A percentile compares a stretch with the other conserved stretches of the same genome.
Conservation (phyloP, 2,888 invertebrate species). For the Nipponacmea schrenckii region DNA sequence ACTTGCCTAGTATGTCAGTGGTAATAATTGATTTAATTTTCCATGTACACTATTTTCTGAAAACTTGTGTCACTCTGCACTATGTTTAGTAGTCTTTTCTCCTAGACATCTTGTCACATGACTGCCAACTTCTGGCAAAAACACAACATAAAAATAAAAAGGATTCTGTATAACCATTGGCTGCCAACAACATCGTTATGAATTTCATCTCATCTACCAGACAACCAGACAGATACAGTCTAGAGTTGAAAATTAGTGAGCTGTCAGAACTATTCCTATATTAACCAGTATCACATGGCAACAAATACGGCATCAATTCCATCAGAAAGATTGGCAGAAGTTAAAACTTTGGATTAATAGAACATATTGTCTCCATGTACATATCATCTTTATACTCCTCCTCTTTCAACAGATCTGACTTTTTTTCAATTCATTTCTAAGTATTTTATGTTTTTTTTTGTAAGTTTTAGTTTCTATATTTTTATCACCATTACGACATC, state of each 20-base stretch:
- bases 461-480: constrained; percentile 1
- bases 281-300: constrained; percentile 4
- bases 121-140: constrained; percentile 4
- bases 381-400: background rate
- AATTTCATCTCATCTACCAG: background rate
- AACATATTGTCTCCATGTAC: background rate
- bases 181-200: constrained; percentile 1
- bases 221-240: too few species aligned
- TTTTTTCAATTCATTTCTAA: background rate
- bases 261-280: constrained; percentile 2
- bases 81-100: background rate
- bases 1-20: too few species aligned
- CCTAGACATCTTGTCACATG: constrained; percentile 8
- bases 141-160: constrained; percentile 6
- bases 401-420: constrained; percentile 8
- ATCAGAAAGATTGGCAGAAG: background rate
- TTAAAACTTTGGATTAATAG: background rate
- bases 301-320: constrained; percentile 2
- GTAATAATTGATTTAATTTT: too few species aligned
- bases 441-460: constrained; percentile 3
- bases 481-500: background rate
- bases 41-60: too few species aligned
- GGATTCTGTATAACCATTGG: background rate
- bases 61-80: too few species aligned
- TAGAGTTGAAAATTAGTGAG: background rate